These are phyloP conservation scores for Vimba vimba DNA, from an alignment of 2,113 vertebrate genomes.

Conservation along the genomic window DNA sequence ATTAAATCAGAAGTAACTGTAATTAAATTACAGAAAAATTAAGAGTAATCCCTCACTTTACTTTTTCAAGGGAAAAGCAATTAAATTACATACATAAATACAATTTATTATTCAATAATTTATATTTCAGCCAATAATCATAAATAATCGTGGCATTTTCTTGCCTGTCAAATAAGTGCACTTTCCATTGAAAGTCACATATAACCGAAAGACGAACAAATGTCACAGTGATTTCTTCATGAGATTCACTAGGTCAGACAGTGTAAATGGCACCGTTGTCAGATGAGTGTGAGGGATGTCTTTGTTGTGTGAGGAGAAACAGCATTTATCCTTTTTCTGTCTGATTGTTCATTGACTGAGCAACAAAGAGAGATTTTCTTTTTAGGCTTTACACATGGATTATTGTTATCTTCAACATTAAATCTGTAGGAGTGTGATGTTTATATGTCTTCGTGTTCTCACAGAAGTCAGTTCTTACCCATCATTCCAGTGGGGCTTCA, in stretches of 20 bases:
- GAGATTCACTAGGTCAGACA: not conserved
- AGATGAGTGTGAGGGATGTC: conserved; percentile 1
- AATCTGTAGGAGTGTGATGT: not conserved
- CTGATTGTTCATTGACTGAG: not conserved
- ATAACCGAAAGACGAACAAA: not conserved
- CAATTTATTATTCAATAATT: not conserved
- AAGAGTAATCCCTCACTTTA: no score
- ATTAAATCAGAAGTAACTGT: no score
- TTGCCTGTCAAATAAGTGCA: not conserved
- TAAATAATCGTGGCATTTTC: not conserved
- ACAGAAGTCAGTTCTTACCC: conserved; percentile 77
- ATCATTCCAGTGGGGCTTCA: conserved; percentile 96
- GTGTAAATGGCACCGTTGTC: not conserved
- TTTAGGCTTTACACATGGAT: conserved; percentile 3
- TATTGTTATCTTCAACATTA: not conserved
- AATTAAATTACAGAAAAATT: no score
- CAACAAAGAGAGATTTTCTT: not conserved
- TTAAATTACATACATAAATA: no score
- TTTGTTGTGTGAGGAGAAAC: not conserved
- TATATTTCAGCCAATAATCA: not conserved
- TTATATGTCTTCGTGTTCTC: no score
- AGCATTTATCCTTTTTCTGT: not conserved
- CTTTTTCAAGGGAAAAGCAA: no score
- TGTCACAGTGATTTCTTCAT: not conserved
- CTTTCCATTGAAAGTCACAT: not conserved